Evolutionary conservation across 2,113 vertebrate genomes (phyloP).

Genomic region (Xenopus borealis): DNA sequence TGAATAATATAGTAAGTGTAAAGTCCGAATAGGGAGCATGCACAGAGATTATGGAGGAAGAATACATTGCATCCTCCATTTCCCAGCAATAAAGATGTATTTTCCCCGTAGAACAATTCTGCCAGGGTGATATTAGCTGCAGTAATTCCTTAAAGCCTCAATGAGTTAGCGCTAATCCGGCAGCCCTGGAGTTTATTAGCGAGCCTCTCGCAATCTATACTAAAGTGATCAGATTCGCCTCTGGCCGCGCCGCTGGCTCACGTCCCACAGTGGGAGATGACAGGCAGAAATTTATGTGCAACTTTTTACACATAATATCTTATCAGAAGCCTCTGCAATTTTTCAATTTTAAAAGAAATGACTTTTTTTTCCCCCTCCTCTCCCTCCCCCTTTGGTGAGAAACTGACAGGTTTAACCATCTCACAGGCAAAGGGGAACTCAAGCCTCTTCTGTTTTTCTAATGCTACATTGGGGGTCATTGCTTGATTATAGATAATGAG

Average conservation of each 20-base stretch:
- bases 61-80: conserved; percentile 52
- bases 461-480: too few relatives aligned
- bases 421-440: too few relatives aligned
- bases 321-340: conserved; percentile 80
- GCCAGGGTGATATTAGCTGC: conserved; percentile 69
- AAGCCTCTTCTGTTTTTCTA: too few relatives aligned
- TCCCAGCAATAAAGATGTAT: conserved; percentile 59
- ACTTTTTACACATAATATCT: conserved; percentile 85
- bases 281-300: conserved; percentile 84
- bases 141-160: conserved; percentile 80
- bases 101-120: conserved; percentile 65
- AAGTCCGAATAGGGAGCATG: neutral
- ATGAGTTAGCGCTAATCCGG: conserved; percentile 76
- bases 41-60: conserved; percentile 3
- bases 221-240: conserved; percentile 76
- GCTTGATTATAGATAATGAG: too few relatives aligned
- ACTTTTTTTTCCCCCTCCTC: neutral
- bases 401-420: conserved; percentile 25
- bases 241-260: conserved; percentile 71
- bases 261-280: conserved; percentile 77
- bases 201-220: conserved; percentile 77
- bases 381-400: neutral
- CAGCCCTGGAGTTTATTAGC: conserved; percentile 77
- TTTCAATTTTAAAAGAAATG: conserved; percentile 78
- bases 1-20: neutral